These are phyloP conservation scores for Drosophila parabipectinata DNA, from an alignment of 1,140 invertebrate species.

Conservation along the genomic window DNA sequence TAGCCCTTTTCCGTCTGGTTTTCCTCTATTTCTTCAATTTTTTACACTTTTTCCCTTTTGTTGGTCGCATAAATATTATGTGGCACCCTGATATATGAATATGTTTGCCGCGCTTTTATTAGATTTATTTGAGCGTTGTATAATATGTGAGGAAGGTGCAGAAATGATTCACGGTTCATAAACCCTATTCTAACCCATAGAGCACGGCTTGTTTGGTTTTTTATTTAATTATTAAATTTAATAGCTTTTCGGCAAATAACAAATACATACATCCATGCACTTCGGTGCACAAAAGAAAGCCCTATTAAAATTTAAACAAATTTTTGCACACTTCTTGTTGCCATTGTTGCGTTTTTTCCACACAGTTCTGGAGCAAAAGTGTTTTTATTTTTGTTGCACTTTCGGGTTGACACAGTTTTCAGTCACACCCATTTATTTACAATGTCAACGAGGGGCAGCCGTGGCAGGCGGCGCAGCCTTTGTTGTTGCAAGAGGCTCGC, in stretches of 20 bases:
- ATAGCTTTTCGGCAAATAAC: constrained; percentile 39
- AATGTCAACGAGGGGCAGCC: constrained; percentile 64
- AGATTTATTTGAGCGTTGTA: constrained; percentile 39
- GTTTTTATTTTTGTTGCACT: constrained; percentile 33
- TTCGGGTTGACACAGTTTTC: constrained; percentile 76
- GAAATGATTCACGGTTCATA: not conserved
- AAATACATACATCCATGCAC: constrained; percentile 57
- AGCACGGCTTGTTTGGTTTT: not conserved
- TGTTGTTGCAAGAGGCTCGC: constrained; percentile 33
- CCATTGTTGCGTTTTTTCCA: constrained; percentile 38
- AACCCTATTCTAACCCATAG: not conserved
- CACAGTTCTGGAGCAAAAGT: constrained; percentile 9
- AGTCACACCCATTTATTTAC: constrained; percentile 77
- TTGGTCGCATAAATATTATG: constrained; percentile 39
- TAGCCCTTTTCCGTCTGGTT: constrained; percentile 11
- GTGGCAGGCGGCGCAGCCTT: constrained; percentile 13
- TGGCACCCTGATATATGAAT: constrained; percentile 66
- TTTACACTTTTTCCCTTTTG: constrained; percentile 14
- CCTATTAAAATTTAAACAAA: constrained; percentile 71
- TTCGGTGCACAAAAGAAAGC: constrained; percentile 15
- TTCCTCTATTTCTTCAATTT: not conserved
- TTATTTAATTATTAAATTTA: constrained; percentile 2
- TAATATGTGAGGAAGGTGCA: constrained; percentile 10
- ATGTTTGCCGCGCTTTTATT: constrained; percentile 67
- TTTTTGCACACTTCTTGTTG: constrained; percentile 73